Conservation (phyloP, 2,113 vertebrate genomes). For the Bothrops jararaca region DNA sequence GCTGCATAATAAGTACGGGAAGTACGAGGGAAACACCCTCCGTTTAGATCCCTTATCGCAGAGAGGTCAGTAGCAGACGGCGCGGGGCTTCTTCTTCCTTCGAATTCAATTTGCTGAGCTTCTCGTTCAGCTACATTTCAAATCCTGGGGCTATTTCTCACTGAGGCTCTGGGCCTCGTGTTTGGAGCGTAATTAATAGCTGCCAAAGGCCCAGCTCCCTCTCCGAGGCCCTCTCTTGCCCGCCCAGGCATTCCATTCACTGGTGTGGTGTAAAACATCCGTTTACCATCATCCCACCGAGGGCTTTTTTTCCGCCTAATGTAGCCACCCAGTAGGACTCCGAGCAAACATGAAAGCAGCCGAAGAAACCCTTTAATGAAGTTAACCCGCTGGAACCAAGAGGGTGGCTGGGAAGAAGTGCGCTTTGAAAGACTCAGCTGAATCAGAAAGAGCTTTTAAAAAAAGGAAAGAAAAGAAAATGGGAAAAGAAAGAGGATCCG, state of each 20-base stretch:
- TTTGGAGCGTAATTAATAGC: not conserved
- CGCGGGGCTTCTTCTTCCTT: not conserved
- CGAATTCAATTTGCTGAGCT: not conserved
- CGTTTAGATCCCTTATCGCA: not conserved
- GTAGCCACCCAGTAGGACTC: conserved; percentile 53
- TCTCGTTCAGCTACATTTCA: conserved; percentile 10
- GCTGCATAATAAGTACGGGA: not conserved
- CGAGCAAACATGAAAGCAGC: conserved; percentile 69
- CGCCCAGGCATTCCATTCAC: conserved; percentile 43
- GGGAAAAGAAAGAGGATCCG: conserved; percentile 57
- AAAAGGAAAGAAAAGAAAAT: not conserved
- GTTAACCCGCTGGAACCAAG: conserved; percentile 72
- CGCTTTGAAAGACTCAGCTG: conserved; percentile 72
- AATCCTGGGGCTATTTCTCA: not conserved
- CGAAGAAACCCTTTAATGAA: conserved; percentile 72
- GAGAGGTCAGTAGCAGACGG: not conserved
- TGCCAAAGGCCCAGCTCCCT: conserved; percentile 8
- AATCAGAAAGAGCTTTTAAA: conserved; percentile 60
- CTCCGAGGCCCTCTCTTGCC: not conserved
- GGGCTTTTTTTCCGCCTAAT: conserved; percentile 67
- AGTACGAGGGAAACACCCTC: rapidly evolving
- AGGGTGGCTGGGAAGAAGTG: conserved; percentile 61
- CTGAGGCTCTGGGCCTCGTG: not conserved
- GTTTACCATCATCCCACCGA: conserved; percentile 44
- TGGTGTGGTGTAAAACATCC: conserved; percentile 61